Evolutionary conservation across 1,140 invertebrate genomes (phyloP), one percentile per base, ranked within the genome.

Genomic region (Leguminivora glycinivorella): DNA sequence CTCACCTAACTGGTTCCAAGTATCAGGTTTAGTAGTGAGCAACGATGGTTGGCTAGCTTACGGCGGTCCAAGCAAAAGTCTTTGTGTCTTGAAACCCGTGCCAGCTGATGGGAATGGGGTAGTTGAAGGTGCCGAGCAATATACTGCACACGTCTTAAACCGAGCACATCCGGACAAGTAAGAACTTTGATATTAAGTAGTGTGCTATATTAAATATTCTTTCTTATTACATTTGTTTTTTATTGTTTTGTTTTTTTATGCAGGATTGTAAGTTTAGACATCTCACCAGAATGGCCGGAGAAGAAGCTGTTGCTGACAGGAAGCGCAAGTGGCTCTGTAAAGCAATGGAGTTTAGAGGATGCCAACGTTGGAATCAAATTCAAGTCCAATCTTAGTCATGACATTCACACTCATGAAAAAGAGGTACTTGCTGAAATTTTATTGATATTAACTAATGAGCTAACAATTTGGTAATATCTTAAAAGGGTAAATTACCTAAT

Each of bases 1-100:
- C 2, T 94, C 95, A 0, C 95, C 95, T 17, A 96, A 95, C 83
- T 96, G 95, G 95, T 96, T 94, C 77, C 88, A 94, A 71, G 92
- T 88, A 52, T 93, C 93, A 75, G 92, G 94, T 68, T 82, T 95
- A 58, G 91, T 92, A 43, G 94, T 94, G 79, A 93, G 93, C 47
- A 88, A 80, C 22, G 93, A 94, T 82, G 94, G 94, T 52, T 94
- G 94, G 68, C 72, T 95, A 12, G 92, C 95, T 60, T 96, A 95
- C 88, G 95, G 95, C 90, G 85, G 88, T 82, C 76, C 92, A 93
- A 63, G 89, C 63, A 90, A 85, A 75, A 83, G 80, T 70, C 78
- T 90, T 78, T 89, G 85, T 79, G 68, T 88, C 69, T 78, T 89
- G 68, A 79, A 83, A 74, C 87, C 88, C 5, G 24, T 87, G 47